phyloP scores from a whole-genome alignment of 2,113 vertebrate genomes.

The Rissa tridactyla region DNA sequence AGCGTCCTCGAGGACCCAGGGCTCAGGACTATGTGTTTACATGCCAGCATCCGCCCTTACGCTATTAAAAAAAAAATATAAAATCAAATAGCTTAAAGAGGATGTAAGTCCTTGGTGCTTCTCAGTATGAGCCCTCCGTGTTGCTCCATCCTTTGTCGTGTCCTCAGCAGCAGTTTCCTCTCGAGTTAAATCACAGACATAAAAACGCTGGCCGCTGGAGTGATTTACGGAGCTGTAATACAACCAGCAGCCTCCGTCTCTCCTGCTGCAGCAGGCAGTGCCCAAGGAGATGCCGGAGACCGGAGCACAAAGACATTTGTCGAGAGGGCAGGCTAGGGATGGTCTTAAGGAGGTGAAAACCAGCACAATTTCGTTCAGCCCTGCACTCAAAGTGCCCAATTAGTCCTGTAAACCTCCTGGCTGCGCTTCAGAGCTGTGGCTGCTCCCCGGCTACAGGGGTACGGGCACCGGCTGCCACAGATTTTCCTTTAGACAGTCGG shows the following conservation, averaged over 20 bases:
- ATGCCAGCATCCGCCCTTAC: rapidly evolving
- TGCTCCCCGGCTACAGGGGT: background rate
- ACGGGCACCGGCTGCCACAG: background rate
- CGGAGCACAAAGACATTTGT: background rate
- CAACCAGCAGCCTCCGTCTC: background rate
- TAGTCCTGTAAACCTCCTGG: background rate
- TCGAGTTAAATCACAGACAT: background rate
- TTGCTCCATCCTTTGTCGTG: background rate
- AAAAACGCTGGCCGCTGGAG: rapidly evolving
- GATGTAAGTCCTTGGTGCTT: background rate
- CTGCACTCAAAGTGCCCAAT: too few relatives aligned
- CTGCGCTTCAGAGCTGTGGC: background rate
- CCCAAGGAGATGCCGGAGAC: background rate
- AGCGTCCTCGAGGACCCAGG: rapidly evolving
- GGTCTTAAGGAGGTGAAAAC: background rate
- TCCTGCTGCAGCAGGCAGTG: background rate
- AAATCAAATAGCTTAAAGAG: background rate
- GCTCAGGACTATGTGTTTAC: background rate
- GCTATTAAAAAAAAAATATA: background rate
- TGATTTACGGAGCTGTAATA: background rate
- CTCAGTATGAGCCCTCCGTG: background rate
- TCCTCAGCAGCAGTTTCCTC: background rate
- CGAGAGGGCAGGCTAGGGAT: background rate
- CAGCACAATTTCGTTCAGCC: background rate
- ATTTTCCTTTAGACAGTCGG: background rate